Evolutionary conservation across 2,888 invertebrate species (phyloP).

Genomic region (Apeira syringaria): DNA sequence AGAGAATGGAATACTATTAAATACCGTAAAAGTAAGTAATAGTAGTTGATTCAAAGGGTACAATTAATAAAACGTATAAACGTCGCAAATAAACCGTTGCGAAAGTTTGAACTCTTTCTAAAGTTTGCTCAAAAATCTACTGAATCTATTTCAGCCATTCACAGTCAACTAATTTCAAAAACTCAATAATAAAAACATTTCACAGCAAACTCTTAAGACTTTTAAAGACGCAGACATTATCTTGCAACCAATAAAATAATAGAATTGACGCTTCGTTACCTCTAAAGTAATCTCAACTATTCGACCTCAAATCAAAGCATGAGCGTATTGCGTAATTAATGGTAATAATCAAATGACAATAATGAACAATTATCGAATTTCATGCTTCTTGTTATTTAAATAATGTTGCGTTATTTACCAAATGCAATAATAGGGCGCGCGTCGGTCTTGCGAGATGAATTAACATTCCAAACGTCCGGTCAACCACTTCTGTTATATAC

Average conservation of each 20-base stretch:
- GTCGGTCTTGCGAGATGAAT: too few relatives aligned
- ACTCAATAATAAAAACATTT: background rate
- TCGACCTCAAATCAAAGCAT: conserved; percentile 6
- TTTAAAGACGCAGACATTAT: conserved; percentile 5
- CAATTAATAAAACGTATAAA: too few relatives aligned
- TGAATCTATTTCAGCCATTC: background rate
- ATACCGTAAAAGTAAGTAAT: too few relatives aligned
- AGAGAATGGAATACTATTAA: too few relatives aligned
- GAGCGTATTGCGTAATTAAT: background rate
- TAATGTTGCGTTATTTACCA: too few relatives aligned
- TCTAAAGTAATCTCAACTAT: conserved; percentile 1
- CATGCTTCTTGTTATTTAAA: conserved; percentile 1
- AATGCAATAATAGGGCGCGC: too few relatives aligned
- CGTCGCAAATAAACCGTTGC: too few relatives aligned
- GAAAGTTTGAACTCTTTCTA: too few relatives aligned
- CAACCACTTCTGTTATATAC: too few relatives aligned
- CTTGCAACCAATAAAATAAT: conserved; percentile 13
- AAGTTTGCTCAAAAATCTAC: too few relatives aligned
- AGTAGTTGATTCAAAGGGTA: too few relatives aligned
- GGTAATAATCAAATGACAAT: conserved; percentile 3
- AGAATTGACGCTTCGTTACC: conserved; percentile 11
- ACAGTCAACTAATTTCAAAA: background rate
- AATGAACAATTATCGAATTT: conserved; percentile 11
- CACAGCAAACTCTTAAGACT: conserved; percentile 2
- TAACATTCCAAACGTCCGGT: too few relatives aligned